These are phyloP conservation scores for Allolobophora icterica DNA, from an alignment of 2,888 invertebrate genomes.

Conservation along the genomic window DNA sequence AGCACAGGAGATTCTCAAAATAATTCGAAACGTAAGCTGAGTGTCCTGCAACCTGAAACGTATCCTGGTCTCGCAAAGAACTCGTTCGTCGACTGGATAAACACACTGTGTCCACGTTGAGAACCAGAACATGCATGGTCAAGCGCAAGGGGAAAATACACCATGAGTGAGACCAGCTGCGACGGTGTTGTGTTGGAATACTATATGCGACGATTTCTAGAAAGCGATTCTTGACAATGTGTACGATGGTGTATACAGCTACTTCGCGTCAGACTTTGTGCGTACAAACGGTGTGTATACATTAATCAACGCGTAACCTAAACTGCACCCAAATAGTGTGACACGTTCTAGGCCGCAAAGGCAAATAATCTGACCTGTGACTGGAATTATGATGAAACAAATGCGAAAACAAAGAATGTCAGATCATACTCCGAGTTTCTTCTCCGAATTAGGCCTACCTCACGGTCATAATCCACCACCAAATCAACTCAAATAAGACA, in stretches of 20 bases:
- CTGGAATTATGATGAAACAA: background rate
- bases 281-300: background rate
- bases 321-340: background rate
- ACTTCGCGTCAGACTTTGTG: background rate
- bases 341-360: background rate
- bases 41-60: background rate
- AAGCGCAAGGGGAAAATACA: background rate
- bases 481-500: background rate
- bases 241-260: background rate
- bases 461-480: background rate
- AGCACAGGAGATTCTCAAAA: background rate
- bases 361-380: background rate
- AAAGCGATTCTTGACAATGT: background rate
- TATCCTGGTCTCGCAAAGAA: background rate
- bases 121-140: background rate
- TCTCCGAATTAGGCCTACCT: background rate
- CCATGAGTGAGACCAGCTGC: background rate
- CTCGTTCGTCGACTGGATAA: too few species aligned
- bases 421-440: background rate
- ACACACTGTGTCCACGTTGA: background rate
- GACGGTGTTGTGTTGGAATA: background rate
- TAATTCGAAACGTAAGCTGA: background rate
- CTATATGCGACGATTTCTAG: background rate
- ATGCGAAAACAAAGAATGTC: background rate
- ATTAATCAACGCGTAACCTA: background rate